Evolutionary conservation across 2,888 invertebrate genomes (phyloP).

Genomic region (Pseudeuparius sepicola): DNA sequence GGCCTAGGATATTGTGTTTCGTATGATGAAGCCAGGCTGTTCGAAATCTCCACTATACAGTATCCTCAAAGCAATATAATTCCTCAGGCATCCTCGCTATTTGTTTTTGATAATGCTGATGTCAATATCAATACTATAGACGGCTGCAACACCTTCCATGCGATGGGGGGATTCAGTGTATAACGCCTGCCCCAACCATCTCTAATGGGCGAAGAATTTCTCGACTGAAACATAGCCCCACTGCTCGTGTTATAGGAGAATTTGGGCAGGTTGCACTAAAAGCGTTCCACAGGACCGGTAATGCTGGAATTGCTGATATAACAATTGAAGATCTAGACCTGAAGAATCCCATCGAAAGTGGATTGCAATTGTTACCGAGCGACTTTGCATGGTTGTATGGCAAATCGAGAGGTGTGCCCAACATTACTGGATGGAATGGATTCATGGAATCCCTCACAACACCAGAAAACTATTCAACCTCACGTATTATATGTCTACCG

Average conservation of each 20-base stretch:
- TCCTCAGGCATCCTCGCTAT: too few relatives aligned
- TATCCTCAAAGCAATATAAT: too few relatives aligned
- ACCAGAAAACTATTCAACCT: slow-evolving; percentile 20
- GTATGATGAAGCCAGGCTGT: slow-evolving; percentile 5
- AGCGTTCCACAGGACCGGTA: slow-evolving; percentile 23
- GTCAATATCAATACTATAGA: too few relatives aligned
- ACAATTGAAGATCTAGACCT: slow-evolving; percentile 23
- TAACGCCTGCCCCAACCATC: too few relatives aligned
- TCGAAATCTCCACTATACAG: too few relatives aligned
- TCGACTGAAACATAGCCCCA: slow-evolving; percentile 23
- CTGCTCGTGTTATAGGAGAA: slow-evolving; percentile 22
- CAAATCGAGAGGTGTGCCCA: too few relatives aligned
- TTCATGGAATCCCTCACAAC: slow-evolving; percentile 22
- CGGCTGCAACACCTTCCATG: too few relatives aligned
- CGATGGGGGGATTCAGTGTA: too few relatives aligned
- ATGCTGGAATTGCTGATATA: slow-evolving; percentile 22
- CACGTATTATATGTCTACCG: slow-evolving; percentile 27
- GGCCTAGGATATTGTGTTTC: slow-evolving; percentile 8
- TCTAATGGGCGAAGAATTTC: too few relatives aligned
- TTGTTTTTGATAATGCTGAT: too few relatives aligned
- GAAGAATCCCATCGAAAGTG: too few relatives aligned
- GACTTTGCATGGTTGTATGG: slow-evolving; percentile 27
- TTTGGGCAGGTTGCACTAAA: slow-evolving; percentile 23
- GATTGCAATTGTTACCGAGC: slow-evolving; percentile 24
- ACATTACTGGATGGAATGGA: slow-evolving; percentile 27